These are phyloP conservation scores for Chesias legatella DNA, from an alignment of 2,888 invertebrate genomes.

Conservation along the genomic window DNA sequence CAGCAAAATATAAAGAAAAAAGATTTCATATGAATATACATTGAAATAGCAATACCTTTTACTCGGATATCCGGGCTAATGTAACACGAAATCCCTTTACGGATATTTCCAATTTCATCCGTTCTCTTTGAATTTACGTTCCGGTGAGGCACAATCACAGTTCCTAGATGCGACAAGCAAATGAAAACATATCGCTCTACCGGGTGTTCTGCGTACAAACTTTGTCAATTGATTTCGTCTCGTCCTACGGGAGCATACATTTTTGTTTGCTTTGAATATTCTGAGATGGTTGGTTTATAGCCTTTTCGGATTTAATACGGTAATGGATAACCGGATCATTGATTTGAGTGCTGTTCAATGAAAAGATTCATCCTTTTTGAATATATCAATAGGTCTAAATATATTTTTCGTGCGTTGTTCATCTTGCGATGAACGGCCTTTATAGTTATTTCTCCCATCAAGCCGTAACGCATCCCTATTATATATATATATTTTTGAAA, in stretches of 20 bases:
- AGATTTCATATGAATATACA: background rate
- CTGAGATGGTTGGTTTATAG: slow-evolving; percentile 10
- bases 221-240: slow-evolving; percentile 63
- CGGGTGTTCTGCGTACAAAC: slow-evolving; percentile 46
- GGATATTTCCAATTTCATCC: slow-evolving; percentile 10
- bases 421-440: too few relatives aligned
- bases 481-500: too few relatives aligned
- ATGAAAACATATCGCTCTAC: slow-evolving; percentile 57
- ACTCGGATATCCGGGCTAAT: slow-evolving; percentile 8
- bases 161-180: slow-evolving; percentile 50
- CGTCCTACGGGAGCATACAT: slow-evolving; percentile 38
- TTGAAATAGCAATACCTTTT: slow-evolving; percentile 1
- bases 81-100: slow-evolving; percentile 4
- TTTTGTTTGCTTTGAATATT: slow-evolving; percentile 45
- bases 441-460: too few relatives aligned
- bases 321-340: background rate
- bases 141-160: slow-evolving; percentile 37
- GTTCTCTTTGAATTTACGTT: slow-evolving; percentile 32
- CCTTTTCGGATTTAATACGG: slow-evolving; percentile 11
- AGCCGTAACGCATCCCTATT: too few relatives aligned
- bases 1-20: too few relatives aligned
- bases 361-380: too few relatives aligned
- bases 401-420: too few relatives aligned
- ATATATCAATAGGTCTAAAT: too few relatives aligned
- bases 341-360: too few relatives aligned